Evolutionary conservation across 2,888 invertebrate genomes (phyloP).

Genomic region (Zonitis immaculata): DNA sequence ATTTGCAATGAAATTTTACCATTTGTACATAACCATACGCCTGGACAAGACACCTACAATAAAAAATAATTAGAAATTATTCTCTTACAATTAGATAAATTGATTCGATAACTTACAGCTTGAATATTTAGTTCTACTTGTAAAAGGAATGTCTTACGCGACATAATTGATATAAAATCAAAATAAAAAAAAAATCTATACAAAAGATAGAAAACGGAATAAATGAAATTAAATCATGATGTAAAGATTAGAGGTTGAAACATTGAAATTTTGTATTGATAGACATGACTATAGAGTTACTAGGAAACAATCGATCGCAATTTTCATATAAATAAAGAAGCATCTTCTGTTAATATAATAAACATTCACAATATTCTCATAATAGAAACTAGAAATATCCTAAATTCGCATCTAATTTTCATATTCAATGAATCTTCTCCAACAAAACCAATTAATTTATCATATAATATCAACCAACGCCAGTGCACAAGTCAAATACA

Average conservation of each 20-base stretch:
- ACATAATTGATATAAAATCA: too few species aligned
- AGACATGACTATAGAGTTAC: conserved; percentile 3
- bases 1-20: conserved; percentile 71
- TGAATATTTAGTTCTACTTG: conserved; percentile 57
- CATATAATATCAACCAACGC: too few species aligned
- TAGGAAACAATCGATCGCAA: conserved; percentile 11
- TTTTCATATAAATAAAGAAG: too few species aligned
- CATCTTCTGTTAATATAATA: too few species aligned
- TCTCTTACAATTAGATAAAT: conserved; percentile 4
- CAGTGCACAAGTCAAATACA: too few species aligned
- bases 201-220: conserved; percentile 6
- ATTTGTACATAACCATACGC: conserved; percentile 77
- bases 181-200: conserved; percentile 1
- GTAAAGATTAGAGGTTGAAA: conserved; percentile 6
- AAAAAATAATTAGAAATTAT: too few species aligned
- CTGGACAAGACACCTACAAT: conserved; percentile 73
- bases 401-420: too few species aligned
- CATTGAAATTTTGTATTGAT: background rate
- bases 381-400: too few species aligned
- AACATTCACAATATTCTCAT: too few species aligned
- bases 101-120: conserved; percentile 47
- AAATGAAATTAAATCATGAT: conserved; percentile 9
- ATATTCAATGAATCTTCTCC: too few species aligned
- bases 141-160: conserved; percentile 54
- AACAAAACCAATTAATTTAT: background rate